Evolutionary conservation across 2,888 invertebrate species (phyloP), one percentile per base, ranked within the genome.

Genomic region (Ariolimax columbianus): DNA sequence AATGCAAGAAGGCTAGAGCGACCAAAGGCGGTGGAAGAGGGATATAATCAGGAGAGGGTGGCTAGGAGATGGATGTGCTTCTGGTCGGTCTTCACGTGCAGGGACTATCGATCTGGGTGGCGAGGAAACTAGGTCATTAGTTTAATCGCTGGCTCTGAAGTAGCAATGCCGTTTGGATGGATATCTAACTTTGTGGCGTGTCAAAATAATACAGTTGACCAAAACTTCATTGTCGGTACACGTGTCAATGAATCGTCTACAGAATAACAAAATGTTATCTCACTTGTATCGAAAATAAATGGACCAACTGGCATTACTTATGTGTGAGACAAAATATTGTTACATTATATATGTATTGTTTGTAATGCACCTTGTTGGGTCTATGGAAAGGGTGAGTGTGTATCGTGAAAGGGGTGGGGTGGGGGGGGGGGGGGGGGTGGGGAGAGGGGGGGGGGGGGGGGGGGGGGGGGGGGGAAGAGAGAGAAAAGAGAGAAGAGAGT

Each of bases 41-140:
- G 43, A 43, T 73, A 43, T n/a, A 73, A 77, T 43, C 55, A 55
- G 51, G 77, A 51, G 51, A 51, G 38, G 33, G 33, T 55, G 38
- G 77, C 77, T 47, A 17, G 40, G 59, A 63, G 63, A 59, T 19
- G 30, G 63, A 7, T 79, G 55, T 40, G 59, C 63, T 59, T 79
- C 55, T 59, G 66, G 66, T 59, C 79, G 79, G 79, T 79, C 40
- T 43, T 63, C 59, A 79, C 43, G 79, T 79, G 79, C 79, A 66
- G 63, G 63, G 40, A 38, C 66, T 79, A 79, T 79, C 79, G 79
- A 79, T 79, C 79, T 59, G 66, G 40, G 79, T 79, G 38, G 63
- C 79, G 40, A 59, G 63, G 66, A 79, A 79, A 79, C 79, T 79
- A 59, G 79, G 79, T 79, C 79, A 79, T 79, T 78, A n/a, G 63